Evolutionary conservation across 2,797 vertebrate genomes (phyloP).

Genomic region (Podargus strigoides): DNA sequence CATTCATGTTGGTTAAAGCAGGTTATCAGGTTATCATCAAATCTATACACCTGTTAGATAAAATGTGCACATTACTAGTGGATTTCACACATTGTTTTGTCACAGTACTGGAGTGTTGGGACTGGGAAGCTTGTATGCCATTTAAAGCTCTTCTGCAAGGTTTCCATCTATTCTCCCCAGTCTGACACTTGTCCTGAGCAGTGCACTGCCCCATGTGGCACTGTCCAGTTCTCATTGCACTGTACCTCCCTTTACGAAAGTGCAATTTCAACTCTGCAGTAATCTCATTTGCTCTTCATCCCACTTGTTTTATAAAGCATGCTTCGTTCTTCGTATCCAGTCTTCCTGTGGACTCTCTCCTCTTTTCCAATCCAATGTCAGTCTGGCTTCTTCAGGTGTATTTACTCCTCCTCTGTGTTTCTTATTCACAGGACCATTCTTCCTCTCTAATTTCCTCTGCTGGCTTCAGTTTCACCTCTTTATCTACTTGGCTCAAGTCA

Average conservation of each 20-base stretch:
- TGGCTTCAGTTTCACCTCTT: not conserved
- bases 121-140: not conserved
- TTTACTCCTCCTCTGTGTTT: not conserved
- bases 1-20: not conserved
- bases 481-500: not conserved
- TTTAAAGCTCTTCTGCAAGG: not conserved
- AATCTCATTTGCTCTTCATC: not conserved
- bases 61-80: not conserved
- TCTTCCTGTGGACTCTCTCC: not conserved
- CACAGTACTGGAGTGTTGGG: not conserved
- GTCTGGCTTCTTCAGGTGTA: not conserved
- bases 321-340: not conserved
- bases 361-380: not conserved
- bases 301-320: not conserved
- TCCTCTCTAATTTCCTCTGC: not conserved
- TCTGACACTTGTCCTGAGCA: not conserved
- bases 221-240: not conserved
- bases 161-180: not conserved
- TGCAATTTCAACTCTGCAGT: not conserved
- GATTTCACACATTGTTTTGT: not conserved
- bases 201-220: not conserved
- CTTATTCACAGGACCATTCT: too few species aligned
- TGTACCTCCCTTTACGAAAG: not conserved
- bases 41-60: not conserved
- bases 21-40: not conserved